These are phyloP conservation scores for Narcine bancroftii DNA, from an alignment of 2,113 vertebrate genomes.

Conservation along the genomic window DNA sequence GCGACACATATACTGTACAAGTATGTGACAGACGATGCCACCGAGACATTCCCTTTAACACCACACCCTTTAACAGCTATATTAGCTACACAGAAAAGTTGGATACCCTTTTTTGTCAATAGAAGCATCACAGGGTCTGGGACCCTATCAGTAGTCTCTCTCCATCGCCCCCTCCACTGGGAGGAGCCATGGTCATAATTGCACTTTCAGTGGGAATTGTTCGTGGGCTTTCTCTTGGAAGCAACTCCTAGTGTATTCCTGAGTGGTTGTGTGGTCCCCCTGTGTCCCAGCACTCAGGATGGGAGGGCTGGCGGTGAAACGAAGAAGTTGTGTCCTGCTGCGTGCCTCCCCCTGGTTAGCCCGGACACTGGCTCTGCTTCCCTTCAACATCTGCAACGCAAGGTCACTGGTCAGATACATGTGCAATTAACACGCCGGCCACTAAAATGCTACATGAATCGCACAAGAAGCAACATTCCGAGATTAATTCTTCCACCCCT, in stretches of 20 bases:
- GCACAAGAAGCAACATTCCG: too few relatives aligned
- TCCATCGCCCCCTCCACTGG: slow-evolving; percentile 24
- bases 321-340: not conserved
- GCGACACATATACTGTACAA: slow-evolving; percentile 14
- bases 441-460: too few relatives aligned
- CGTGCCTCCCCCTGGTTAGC: too few relatives aligned
- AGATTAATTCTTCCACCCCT: too few relatives aligned
- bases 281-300: not conserved
- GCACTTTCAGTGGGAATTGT: slow-evolving; percentile 29
- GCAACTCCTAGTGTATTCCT: slow-evolving; percentile 11
- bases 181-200: slow-evolving; percentile 37
- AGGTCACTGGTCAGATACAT: not conserved
- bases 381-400: slow-evolving; percentile 11
- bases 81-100: slow-evolving; percentile 30
- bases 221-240: not conserved
- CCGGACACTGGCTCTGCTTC: slow-evolving; percentile 1
- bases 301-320: not conserved
- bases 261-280: slow-evolving; percentile 21
- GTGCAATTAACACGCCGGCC: too few relatives aligned
- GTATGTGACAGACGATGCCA: slow-evolving; percentile 23
- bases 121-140: not conserved
- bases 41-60: slow-evolving; percentile 26
- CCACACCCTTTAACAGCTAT: slow-evolving; percentile 33
- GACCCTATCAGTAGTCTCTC: slow-evolving; percentile 25
- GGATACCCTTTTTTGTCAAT: not conserved